A percentile compares a stretch with the other conserved stretches of the same genome.
Conservation (phyloP, 2,888 invertebrate genomes). For the Lepidonotus clava region DNA sequence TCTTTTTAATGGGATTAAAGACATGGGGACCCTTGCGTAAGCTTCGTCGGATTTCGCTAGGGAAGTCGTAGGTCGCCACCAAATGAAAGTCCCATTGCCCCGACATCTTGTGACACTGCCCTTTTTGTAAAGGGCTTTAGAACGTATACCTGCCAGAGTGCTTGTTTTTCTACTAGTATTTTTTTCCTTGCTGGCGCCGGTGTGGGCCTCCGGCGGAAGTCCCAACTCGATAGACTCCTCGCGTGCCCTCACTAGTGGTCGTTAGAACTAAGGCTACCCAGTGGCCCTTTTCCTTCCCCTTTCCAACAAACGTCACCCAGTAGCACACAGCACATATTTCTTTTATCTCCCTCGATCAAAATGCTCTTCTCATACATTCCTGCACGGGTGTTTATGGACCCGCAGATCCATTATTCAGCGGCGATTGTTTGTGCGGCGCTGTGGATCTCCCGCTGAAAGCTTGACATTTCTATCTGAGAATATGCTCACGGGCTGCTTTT, state of each 20-base stretch:
- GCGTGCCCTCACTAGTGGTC: neutral
- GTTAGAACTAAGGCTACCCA: neutral
- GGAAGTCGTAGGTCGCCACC: neutral
- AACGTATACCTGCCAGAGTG: neutral
- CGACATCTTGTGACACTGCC: constrained; percentile 19
- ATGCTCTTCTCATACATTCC: neutral
- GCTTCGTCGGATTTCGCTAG: neutral
- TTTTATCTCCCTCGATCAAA: neutral
- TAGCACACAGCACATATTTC: neutral
- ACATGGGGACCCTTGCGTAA: neutral
- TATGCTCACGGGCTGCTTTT: neutral
- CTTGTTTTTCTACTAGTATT: neutral
- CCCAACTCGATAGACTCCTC: neutral
- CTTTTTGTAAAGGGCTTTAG: neutral
- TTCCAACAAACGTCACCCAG: neutral
- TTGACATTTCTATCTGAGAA: constrained; percentile 15
- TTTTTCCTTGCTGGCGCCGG: too few relatives aligned
- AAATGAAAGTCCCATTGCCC: too few relatives aligned
- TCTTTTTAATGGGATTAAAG: constrained; percentile 19
- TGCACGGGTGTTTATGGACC: neutral
- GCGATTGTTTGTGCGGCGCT: neutral
- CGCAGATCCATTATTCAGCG: neutral
- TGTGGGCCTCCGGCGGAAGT: neutral
- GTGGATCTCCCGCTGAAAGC: neutral
- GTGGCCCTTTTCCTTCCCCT: neutral